These are phyloP conservation scores for Polydrusus cervinus DNA, from an alignment of 2,888 invertebrate genomes.

Conservation along the genomic window DNA sequence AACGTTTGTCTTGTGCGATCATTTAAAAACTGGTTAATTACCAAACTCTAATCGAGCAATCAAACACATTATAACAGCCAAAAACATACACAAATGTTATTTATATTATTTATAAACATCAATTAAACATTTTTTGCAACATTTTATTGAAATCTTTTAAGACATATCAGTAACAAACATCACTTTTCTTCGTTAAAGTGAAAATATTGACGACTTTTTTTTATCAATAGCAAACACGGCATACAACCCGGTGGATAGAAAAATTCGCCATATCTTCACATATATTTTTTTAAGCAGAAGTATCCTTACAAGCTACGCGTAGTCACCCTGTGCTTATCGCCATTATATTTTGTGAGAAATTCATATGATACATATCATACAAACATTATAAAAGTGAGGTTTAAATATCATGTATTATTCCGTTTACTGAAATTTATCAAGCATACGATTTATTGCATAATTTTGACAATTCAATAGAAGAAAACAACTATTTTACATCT, in stretches of 20 bases:
- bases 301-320: not conserved
- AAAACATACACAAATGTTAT: not conserved
- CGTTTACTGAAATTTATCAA: constrained; percentile 7
- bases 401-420: constrained; percentile 2
- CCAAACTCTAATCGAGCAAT: not conserved
- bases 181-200: not conserved
- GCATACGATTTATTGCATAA: not conserved
- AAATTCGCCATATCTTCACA: not conserved
- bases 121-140: constrained; percentile 5
- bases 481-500: too few relatives aligned
- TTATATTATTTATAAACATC: constrained; percentile 11
- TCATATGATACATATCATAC: constrained; percentile 14
- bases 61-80: not conserved
- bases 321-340: constrained; percentile 15
- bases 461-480: not conserved
- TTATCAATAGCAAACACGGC: too few relatives aligned
- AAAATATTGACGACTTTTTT: not conserved
- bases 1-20: not conserved
- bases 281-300: not conserved
- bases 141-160: not conserved
- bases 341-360: constrained; percentile 12
- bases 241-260: too few relatives aligned
- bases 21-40: not conserved
- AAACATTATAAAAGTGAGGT: constrained; percentile 17
- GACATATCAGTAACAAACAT: constrained; percentile 6